Evolutionary conservation across 2,113 vertebrate genomes (phyloP), one percentile per base, ranked within the genome.

Genomic region (Marmota monax): DNA sequence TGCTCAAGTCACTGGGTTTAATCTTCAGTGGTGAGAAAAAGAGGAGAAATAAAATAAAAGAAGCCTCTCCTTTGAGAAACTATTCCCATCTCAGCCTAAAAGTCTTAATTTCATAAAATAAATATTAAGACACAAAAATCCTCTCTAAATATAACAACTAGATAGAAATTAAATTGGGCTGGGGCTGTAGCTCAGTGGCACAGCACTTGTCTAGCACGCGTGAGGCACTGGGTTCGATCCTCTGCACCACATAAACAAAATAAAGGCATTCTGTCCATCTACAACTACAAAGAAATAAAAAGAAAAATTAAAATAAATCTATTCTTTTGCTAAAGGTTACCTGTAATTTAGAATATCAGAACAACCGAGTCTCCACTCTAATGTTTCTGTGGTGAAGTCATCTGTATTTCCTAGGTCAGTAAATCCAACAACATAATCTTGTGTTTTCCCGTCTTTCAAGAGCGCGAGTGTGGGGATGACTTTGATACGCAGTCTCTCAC

Each of bases 351-450:
- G 99, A 76, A 99, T 96, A 0, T 98, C 98, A 63, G 99, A 99
- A 97, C 99, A 99, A 86, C 99, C 99, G 79, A 99, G 98, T 95
- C 99, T 99, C 99, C 99, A 99, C 70, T 99, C 99, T 53, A 99
- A 98, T 92, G 99, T 99, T 97, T 99, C 99, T 92, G 99, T 99
- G 65, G 99, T 96, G 96, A 99, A 99, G 92, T 99, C 99, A 39
- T 99, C 99, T 7, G 99, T 99, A 98, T 99, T 99, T 25, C 99
- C 99, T 0, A 99, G 98, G 97, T 99, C 99, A 77, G 98, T 98
- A 97, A 99, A 99, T 61, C 99, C 99, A 58, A 99, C 99, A 25
- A 99, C 88, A 11, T 99, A 99, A 98, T 99, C 99, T 97, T 99
- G 99, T 8, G 99, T 99, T 98, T 99, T 99, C 5, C 99, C 99